Base-by-base conservation (phyloP, 2,888 invertebrate species). In the Helicoverpa assulta region DNA sequence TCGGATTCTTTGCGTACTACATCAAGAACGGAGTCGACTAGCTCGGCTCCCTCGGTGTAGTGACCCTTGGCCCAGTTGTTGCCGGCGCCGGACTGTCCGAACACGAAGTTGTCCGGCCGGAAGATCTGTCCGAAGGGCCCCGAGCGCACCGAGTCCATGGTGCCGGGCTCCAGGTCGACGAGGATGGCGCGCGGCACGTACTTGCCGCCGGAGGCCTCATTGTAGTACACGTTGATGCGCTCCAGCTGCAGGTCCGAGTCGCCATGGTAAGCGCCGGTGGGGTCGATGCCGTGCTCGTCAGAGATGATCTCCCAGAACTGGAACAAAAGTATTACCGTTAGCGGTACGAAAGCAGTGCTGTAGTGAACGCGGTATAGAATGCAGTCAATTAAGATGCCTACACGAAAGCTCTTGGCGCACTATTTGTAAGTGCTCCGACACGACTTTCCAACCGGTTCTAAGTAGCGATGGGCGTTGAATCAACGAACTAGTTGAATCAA, bases 71-170 rank as follows among this genome's bases (percentile, higher is more conserved):
- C 98, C 98, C 98, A 98, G 95, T 98, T 98, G 95, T 98, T 98
- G 68, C 98, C 98, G 76, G 98, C 98, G 10, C 98, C 98, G 12
- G 97, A 97, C 91, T 98, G 98, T 60, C 98, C 98, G 92, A 99
- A 99, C 29, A 99, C 98, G 92, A 99, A 99, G 96, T 99, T 99
- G 95, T 99, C 99, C 19, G 99, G 99, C 78, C 99, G 96, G 96
- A 99, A 99, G 88, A 99, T 98, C 92, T 99, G 99, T 92, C 97
- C 99, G 94, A 98, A 99, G 16, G 99, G 98, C 70, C 99, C 99
- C 0, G 99, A 98, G 80, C 99, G 97, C 76, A 99, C 99, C 0
- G 99, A 98, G 95, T 99, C 99, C 99, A 99, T 99, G 85, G 99
- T 99, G 81, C 99, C 99, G 57, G 99, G 99, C 94, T 99, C 99